These are phyloP conservation scores for Epicauta chinensis DNA, from an alignment of 1,140 invertebrate genomes.

Conservation along the genomic window DNA sequence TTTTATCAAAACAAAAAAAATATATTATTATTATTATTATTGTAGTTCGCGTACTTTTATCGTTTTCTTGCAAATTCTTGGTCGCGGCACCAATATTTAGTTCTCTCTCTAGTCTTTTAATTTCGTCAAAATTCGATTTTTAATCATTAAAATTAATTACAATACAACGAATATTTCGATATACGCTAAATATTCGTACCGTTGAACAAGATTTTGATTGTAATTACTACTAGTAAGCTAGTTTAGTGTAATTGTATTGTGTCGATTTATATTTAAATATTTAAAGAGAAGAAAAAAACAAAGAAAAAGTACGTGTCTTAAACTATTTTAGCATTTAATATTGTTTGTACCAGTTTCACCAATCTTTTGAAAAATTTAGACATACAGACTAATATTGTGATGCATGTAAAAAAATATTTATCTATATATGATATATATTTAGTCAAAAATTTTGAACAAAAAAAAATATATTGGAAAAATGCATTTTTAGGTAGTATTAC, in stretches of 20 bases:
- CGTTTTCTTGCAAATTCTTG: neutral
- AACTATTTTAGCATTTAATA: conserved; percentile 34
- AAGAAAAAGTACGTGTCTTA: conserved; percentile 33
- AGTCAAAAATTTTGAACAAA: neutral
- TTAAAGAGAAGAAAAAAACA: neutral
- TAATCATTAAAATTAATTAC: neutral
- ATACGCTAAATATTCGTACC: conserved; percentile 14
- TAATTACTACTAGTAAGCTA: conserved; percentile 6
- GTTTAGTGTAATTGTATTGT: conserved; percentile 27
- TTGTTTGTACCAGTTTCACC: conserved; percentile 21
- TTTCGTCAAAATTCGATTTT: neutral
- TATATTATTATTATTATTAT: no score
- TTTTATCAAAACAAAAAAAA: no score
- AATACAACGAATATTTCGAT: conserved; percentile 7
- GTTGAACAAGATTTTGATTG: conserved; percentile 11
- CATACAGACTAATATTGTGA: conserved; percentile 35
- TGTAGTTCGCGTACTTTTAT: no score
- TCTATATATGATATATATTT: no score
- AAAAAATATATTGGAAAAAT: conserved; percentile 22
- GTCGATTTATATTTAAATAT: conserved; percentile 33
- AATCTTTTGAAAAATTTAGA: conserved; percentile 10
- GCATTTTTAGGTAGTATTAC: conserved; percentile 40
- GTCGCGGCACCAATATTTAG: conserved; percentile 13
- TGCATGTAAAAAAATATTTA: conserved; percentile 38
- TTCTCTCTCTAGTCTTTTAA: conserved; percentile 7